phyloP scores from a whole-genome alignment of 92 coral and sea anemone species.

The Palythoa heliodiscus region DNA sequence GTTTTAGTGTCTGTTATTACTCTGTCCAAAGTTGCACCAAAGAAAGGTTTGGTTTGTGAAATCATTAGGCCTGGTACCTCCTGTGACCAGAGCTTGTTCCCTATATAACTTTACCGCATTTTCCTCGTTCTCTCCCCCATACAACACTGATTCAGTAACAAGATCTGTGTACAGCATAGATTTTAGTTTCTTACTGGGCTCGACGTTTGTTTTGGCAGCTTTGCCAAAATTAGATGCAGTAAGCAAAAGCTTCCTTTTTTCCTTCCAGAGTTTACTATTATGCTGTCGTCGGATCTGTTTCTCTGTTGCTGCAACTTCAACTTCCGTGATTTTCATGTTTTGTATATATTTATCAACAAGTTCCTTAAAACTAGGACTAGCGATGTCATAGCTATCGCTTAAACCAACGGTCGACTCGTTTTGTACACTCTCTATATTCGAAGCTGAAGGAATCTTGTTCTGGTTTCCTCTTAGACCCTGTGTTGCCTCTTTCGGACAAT shows the following conservation, averaged over 20 bases:
- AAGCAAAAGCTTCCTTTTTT: conserved; percentile 56
- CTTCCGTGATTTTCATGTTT: conserved; percentile 31
- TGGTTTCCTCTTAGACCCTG: neutral
- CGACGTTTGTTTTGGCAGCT: conserved; percentile 50
- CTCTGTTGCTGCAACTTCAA: conserved; percentile 38
- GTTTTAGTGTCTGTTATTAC: conserved; percentile 41
- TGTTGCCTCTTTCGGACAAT: neutral
- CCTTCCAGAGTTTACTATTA: conserved; percentile 52
- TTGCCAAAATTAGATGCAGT: conserved; percentile 70
- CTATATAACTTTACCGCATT: conserved; percentile 46
- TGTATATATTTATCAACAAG: conserved; percentile 51
- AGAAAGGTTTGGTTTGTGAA: conserved; percentile 40
- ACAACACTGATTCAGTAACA: conserved; percentile 49
- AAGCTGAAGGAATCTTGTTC: neutral
- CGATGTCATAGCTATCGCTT: conserved; percentile 51
- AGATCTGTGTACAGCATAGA: conserved; percentile 56
- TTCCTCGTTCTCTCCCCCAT: conserved; percentile 61
- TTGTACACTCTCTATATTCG: conserved; percentile 9
- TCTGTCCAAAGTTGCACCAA: conserved; percentile 6
- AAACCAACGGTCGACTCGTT: conserved; percentile 34
- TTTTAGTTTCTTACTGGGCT: conserved; percentile 63
- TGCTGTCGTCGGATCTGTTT: conserved; percentile 59
- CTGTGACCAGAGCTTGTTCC: conserved; percentile 33
- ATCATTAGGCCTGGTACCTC: conserved; percentile 57
- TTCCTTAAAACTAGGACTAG: conserved; percentile 27